phyloP scores from a whole-genome alignment of 1,140 invertebrate species.

The Apolygus lucorum region DNA sequence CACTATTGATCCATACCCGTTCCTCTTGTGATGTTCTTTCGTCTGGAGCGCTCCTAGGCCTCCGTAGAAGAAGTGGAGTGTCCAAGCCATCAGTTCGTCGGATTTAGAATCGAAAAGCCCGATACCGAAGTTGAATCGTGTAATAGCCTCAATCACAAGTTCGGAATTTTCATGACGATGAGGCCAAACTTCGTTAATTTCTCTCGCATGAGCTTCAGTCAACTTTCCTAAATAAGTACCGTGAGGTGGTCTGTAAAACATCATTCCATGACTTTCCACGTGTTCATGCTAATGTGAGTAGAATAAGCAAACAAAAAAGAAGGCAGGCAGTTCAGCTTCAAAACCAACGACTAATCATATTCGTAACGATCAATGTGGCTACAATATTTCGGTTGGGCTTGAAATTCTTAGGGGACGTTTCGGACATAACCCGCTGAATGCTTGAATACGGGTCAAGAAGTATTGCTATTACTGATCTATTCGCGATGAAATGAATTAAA shows the following conservation, averaged over 20 bases:
- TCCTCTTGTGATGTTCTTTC: constrained; percentile 7
- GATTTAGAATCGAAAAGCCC: not conserved
- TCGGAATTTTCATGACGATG: not conserved
- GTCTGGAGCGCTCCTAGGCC: constrained; percentile 13
- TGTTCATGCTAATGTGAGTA: no score
- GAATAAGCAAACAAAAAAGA: no score
- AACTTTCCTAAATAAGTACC: not conserved
- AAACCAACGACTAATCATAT: no score
- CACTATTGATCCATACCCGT: not conserved
- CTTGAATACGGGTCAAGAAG: no score
- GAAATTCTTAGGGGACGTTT: no score
- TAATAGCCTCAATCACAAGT: not conserved
- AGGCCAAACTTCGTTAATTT: not conserved
- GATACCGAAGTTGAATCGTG: not conserved
- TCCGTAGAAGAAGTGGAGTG: constrained; percentile 1
- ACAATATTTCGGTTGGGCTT: no score
- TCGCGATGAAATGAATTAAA: no score
- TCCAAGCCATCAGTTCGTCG: constrained; percentile 6
- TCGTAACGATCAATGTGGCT: no score
- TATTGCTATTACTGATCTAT: no score
- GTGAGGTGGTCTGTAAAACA: not conserved
- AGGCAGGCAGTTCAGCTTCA: no score
- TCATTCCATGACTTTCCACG: no score
- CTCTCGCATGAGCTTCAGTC: constrained; percentile 9
- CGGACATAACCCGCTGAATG: no score